A percentile compares a stretch with the other conserved stretches of the same genome.
These are phyloP conservation scores for Beris chalybata DNA, from an alignment of 2,888 invertebrate genomes.

Conservation along the genomic window DNA sequence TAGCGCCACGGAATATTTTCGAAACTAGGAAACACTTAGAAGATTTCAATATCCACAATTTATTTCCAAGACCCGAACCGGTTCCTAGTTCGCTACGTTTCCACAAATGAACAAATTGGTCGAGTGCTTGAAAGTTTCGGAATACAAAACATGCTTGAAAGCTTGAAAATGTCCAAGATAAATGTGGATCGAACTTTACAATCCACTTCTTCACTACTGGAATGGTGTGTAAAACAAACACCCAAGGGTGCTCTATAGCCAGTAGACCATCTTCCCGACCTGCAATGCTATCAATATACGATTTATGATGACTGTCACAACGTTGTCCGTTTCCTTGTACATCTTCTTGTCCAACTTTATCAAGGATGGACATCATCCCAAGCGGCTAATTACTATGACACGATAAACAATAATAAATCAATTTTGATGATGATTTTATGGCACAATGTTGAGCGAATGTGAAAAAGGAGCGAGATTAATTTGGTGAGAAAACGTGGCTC, in stretches of 20 bases:
- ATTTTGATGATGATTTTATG: slow-evolving; percentile 27
- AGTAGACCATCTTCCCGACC: not conserved
- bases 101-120: not conserved
- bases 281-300: slow-evolving; percentile 2
- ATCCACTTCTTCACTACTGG: no score
- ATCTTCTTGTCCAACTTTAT: slow-evolving; percentile 11
- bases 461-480: no score
- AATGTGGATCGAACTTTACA: no score
- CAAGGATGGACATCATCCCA: slow-evolving; percentile 3
- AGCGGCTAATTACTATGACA: slow-evolving; percentile 20
- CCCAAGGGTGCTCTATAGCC: no score
- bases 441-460: not conserved
- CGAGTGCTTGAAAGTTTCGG: not conserved
- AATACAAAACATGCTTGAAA: no score
- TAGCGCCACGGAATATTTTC: no score
- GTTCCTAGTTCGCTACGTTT: not conserved
- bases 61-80: not conserved
- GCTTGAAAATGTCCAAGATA: no score
- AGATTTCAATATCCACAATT: no score
- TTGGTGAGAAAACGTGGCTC: no score
- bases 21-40: no score
- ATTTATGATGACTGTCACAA: slow-evolving; percentile 11
- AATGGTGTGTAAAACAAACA: no score
- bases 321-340: slow-evolving; percentile 1
- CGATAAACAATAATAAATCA: slow-evolving; percentile 23